Base-by-base conservation (phyloP, 2,888 invertebrate species). In the Epinotia brunnichana region DNA sequence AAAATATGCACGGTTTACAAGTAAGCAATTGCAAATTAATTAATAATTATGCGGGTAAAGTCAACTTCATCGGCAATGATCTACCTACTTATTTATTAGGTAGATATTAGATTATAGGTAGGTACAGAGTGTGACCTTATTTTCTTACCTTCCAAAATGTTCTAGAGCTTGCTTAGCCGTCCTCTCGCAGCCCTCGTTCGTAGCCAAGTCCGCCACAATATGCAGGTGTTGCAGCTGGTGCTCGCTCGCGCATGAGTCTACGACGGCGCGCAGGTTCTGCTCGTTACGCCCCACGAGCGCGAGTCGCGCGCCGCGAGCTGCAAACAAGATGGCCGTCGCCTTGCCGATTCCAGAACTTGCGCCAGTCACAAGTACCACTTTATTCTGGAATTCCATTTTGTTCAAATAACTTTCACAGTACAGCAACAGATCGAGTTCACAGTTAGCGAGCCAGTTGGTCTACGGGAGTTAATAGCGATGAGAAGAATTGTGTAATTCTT, bases 171-270 rank as follows among this genome's bases (percentile, higher is more conserved):
- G 70, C 29, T 78, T 81, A 2, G 82, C 83, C 2, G 78, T 78
- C 41, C 63, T 77, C 61, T 87, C 83, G 19, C 82, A 81, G 17
- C 86, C 87, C 15, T 78, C 83, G 44, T 87, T 86, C 1, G 83
- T 86, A 51, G 82, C 76, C 35, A 87, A 74, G 51, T 87, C 87
- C 0, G 86, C 85, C 3, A 81, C 75, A 7, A 87, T 77, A 2
- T 75, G 68, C 71, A 87, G 74, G 7, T 85, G 79, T 70, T 76
- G 74, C 35, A 11, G 19, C 48, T 39, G 48, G 24, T 62, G 60
- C 11, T 71, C 41, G 24, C 7, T 19, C 11, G 60, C 17, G 41
- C 74, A 74, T n/a, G 54, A 39, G n/a, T 44, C 57, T 3, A 70
- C 68, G 19, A 53, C 63, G 29, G 68, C 63, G 59, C 73, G 62